A percentile compares a stretch with the other conserved stretches of the same genome.
phyloP scores from a whole-genome alignment of 2,113 vertebrate species.

The Spilogale gracilis region DNA sequence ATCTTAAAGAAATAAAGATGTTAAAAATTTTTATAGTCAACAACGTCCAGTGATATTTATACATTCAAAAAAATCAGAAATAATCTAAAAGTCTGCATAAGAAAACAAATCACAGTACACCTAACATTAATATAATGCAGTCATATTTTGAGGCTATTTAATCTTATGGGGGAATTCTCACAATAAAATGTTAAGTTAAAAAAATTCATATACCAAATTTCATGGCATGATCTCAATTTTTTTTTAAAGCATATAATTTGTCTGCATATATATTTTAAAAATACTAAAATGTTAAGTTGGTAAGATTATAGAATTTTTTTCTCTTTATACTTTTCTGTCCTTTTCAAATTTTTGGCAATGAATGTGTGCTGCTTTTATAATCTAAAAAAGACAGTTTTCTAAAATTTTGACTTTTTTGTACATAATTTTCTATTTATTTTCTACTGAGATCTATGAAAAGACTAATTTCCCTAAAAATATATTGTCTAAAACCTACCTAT shows the following conservation, averaged over 20 bases:
- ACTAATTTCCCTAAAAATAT: neutral
- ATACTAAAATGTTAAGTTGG: constrained; percentile 18
- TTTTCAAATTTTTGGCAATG: constrained; percentile 40
- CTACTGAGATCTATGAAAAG: constrained; percentile 1
- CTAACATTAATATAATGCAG: neutral
- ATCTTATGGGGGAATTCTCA: constrained; percentile 15
- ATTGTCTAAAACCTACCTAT: neutral
- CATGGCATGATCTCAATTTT: constrained; percentile 10
- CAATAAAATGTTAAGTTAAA: constrained; percentile 25
- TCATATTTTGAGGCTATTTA: neutral
- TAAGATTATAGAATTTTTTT: constrained; percentile 35
- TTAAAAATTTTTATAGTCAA: neutral
- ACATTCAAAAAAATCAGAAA: neutral
- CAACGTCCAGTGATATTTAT: neutral
- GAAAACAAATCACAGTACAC: neutral
- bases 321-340: constrained; percentile 36
- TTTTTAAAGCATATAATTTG: neutral
- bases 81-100: neutral
- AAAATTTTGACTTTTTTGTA: constrained; percentile 32
- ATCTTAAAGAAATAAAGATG: constrained; percentile 36
- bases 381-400: neutral
- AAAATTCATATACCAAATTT: constrained; percentile 33
- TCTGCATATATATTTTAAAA: neutral
- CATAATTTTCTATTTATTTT: constrained; percentile 42
- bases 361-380: constrained; percentile 43